A percentile compares a stretch with the other conserved stretches of the same genome.
These are phyloP conservation scores for Nesogale talazaci DNA, from an alignment of 2,113 vertebrate species.

Conservation along the genomic window DNA sequence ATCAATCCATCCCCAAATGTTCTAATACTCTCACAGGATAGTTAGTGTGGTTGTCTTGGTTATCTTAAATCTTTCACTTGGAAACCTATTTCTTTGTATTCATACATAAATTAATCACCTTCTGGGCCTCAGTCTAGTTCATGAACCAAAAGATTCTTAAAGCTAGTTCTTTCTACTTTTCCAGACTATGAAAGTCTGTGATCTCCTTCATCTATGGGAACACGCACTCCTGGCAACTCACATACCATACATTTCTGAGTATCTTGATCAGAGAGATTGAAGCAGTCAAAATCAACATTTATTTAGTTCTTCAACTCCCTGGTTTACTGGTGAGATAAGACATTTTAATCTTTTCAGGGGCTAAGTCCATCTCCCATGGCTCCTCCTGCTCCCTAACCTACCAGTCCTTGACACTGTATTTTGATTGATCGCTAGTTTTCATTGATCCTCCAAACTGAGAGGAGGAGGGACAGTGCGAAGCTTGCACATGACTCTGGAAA, in stretches of 20 bases:
- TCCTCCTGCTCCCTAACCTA: too few species aligned
- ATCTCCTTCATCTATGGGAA: neutral
- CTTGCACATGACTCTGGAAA: neutral
- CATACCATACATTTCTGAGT: neutral
- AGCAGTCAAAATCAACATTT: neutral
- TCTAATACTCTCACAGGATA: neutral
- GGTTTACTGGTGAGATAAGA: neutral
- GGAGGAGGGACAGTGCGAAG: neutral
- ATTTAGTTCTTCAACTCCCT: neutral
- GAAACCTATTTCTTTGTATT: neutral
- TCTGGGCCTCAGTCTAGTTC: neutral
- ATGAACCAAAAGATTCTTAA: neutral
- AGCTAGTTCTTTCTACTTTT: neutral
- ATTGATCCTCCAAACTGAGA: neutral
- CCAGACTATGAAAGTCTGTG: neutral
- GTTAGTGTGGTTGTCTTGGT: neutral
- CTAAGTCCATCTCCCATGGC: neutral
- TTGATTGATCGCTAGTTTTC: neutral
- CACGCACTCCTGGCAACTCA: neutral
- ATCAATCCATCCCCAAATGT: neutral
- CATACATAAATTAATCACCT: neutral
- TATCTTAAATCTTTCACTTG: neutral
- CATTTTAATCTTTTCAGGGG: neutral
- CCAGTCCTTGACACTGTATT: neutral
- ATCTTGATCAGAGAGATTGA: neutral